Conservation (phyloP, 2,888 invertebrate species). For the Dione vanillae region DNA sequence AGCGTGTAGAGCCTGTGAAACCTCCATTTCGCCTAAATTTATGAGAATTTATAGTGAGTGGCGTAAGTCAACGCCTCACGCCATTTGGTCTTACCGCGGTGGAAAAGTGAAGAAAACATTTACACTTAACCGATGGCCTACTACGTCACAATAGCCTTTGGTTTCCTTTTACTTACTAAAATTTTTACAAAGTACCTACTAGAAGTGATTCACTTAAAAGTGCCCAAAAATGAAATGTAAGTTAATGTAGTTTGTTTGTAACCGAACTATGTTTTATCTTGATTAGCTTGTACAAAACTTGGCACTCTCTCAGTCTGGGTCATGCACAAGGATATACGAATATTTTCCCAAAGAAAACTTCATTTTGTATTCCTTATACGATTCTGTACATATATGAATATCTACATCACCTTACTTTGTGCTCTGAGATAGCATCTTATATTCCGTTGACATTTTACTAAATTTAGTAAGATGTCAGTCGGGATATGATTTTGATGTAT, state of each 20-base stretch:
- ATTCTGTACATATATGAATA: constrained; percentile 11
- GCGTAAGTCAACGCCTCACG: too few relatives aligned
- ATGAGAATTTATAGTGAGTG: too few relatives aligned
- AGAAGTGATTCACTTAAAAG: not conserved
- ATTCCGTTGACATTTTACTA: too few relatives aligned
- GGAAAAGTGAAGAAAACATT: too few relatives aligned
- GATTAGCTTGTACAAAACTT: constrained; percentile 28
- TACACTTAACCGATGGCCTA: too few relatives aligned
- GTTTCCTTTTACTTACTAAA: not conserved
- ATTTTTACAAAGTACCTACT: not conserved
- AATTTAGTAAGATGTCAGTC: constrained; percentile 4
- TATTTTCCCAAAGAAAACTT: constrained; percentile 19
- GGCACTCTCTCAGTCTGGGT: constrained; percentile 24
- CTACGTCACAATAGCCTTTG: too few relatives aligned
- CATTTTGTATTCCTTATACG: constrained; percentile 13
- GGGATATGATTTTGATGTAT: too few relatives aligned
- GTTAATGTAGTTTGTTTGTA: constrained; percentile 19
- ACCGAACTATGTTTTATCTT: constrained; percentile 24
- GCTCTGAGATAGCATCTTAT: not conserved
- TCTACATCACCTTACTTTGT: not conserved
- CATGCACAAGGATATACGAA: constrained; percentile 18
- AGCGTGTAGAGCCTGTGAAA: too few relatives aligned
- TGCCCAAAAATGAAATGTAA: constrained; percentile 15
- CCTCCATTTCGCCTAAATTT: too few relatives aligned
- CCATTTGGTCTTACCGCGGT: too few relatives aligned